These are phyloP conservation scores for Kryptopterus vitreolus DNA, from an alignment of 2,797 vertebrate species.

Conservation along the genomic window DNA sequence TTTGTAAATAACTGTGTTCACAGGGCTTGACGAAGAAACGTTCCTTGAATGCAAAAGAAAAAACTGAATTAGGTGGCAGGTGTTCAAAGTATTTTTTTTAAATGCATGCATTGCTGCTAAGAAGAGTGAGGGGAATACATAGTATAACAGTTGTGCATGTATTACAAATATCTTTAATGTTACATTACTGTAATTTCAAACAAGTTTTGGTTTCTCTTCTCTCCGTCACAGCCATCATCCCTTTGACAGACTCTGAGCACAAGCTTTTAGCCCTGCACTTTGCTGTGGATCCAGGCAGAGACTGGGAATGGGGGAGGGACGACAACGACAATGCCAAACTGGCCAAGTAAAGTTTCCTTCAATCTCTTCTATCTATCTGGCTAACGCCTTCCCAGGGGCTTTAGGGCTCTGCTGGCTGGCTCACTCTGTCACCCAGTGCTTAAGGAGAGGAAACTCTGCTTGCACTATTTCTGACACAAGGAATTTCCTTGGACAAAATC, in stretches of 20 bases:
- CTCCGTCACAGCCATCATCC: slow-evolving; percentile 88
- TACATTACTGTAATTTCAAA: slow-evolving; percentile 4
- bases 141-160: not conserved
- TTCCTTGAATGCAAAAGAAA: not conserved
- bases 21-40: not conserved
- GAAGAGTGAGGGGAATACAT: not conserved
- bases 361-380: slow-evolving; percentile 18
- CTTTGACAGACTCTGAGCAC: slow-evolving; percentile 97
- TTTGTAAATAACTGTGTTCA: not conserved
- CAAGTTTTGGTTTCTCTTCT: slow-evolving; percentile 52
- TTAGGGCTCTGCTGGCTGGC: slow-evolving; percentile 10
- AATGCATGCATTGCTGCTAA: not conserved
- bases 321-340: slow-evolving; percentile 93
- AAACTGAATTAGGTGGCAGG: not conserved
- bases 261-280: slow-evolving; percentile 97
- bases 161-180: not conserved
- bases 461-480: slow-evolving; percentile 43
- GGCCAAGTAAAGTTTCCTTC: slow-evolving; percentile 84
- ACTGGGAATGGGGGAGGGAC: slow-evolving; percentile 98
- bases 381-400: slow-evolving; percentile 28
- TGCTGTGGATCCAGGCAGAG: slow-evolving; percentile 93
- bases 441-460: slow-evolving; percentile 21
- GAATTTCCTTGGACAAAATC: slow-evolving; percentile 63
- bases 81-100: no score
- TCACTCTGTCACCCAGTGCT: slow-evolving; percentile 11